Base-by-base conservation (phyloP, 2,113 vertebrate genomes). In the Puffinus mauretanicus region DNA sequence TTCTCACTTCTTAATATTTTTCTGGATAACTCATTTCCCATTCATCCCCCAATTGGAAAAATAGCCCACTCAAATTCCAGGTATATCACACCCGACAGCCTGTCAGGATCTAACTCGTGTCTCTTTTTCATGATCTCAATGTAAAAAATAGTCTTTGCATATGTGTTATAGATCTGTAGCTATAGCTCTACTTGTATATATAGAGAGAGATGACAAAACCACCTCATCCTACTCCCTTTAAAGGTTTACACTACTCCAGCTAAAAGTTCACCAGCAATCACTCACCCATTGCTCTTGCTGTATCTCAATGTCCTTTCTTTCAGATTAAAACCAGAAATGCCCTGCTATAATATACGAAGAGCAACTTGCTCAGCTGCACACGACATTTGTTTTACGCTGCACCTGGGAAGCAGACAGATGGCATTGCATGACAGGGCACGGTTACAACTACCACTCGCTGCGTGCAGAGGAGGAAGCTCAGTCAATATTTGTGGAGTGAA, bases 191-290 rank as follows among this genome's bases (percentile, higher is more conserved):
- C 26, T 7, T 52, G 4, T 11, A 19, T 11, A 47, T 16, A 47
- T 3, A 42, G 2, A 30, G 0, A 42, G 3, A 52, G 0, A 62
- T 42, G 2, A 58, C 16, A 67, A 55, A 82, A 6, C 0, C 9
- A 42, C 25, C 24, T 80, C 54, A 40, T 13, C 20, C 72, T 76
- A 7, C 13, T 72, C 34, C 55, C 21, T 55, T 71, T 38, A 62
- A 42, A 86, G 80, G n/a, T 18, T 16, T 13, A 69, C 16, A 51
- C 13, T 34, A 14, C 55, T 62, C 29, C 69, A 73, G 64, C n/a
- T 52, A 34, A 58, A 52, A 21, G 30, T 11, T 80, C 40, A n/a
- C 29, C 29, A 84, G 16, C 34, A 72, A 13, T 20, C 54, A 34
- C 17, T 69, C 40, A 11, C 46, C 42, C 40, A 6, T 22, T 40